phyloP scores from a whole-genome alignment of 1,140 invertebrate species.

The Hylaeus volcanicus region DNA sequence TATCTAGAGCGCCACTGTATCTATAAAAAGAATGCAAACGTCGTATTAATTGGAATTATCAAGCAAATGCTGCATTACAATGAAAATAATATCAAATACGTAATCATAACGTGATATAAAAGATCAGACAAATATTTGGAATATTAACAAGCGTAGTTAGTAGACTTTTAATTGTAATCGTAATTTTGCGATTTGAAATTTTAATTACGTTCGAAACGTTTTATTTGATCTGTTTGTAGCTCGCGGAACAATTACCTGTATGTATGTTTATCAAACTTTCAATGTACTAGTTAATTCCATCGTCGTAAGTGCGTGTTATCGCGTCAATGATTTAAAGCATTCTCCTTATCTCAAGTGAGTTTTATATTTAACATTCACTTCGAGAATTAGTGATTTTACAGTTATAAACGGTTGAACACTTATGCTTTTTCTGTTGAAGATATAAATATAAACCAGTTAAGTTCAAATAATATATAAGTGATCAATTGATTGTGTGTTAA shows the following conservation, averaged over 20 bases:
- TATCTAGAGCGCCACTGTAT: background rate
- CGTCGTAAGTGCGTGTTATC: conserved; percentile 44
- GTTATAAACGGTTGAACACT: background rate
- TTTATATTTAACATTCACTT: conserved; percentile 28
- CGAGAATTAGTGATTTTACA: conserved; percentile 20
- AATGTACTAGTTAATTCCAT: conserved; percentile 21
- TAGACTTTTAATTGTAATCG: background rate
- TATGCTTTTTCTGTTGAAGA: background rate
- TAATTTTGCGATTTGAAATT: background rate
- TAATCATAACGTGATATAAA: background rate
- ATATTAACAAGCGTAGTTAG: background rate
- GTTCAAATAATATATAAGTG: background rate
- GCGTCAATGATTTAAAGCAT: conserved; percentile 50
- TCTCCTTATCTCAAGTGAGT: conserved; percentile 52
- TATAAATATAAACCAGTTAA: conserved; percentile 1
- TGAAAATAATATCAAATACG: background rate
- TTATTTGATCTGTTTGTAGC: background rate
- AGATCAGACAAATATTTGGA: background rate
- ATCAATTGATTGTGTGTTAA: conserved; percentile 16
- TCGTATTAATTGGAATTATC: conserved; percentile 13
- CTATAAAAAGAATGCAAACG: background rate
- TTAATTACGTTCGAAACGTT: background rate
- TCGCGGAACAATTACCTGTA: conserved; percentile 2
- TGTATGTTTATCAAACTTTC: conserved; percentile 23
- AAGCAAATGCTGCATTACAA: background rate